These are phyloP conservation scores for Fabriciana adippe DNA, from an alignment of 2,888 invertebrate species.

Conservation along the genomic window DNA sequence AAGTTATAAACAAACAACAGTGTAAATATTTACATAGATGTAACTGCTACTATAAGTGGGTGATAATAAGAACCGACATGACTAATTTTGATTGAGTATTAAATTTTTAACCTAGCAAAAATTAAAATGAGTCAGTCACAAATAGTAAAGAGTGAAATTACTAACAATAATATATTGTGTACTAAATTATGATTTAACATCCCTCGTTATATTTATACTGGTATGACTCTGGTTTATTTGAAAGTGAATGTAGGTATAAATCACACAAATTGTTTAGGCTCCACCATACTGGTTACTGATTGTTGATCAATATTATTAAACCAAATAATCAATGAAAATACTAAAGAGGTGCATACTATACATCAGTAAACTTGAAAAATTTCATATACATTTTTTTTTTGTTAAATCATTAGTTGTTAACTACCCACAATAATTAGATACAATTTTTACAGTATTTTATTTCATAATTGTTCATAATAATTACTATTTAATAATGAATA, in stretches of 20 bases:
- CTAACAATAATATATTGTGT: too few species aligned
- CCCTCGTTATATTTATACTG: too few species aligned
- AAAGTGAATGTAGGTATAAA: too few species aligned
- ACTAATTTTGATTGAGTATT: not conserved
- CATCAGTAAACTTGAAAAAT: too few species aligned
- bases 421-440: slow-evolving; percentile 10
- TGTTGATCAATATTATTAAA: too few species aligned
- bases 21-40: slow-evolving; percentile 17
- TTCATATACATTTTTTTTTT: slow-evolving; percentile 2
- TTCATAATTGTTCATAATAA: slow-evolving; percentile 18
- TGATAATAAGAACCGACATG: not conserved
- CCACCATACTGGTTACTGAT: too few species aligned
- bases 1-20: not conserved
- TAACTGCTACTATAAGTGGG: not conserved
- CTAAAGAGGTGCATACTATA: too few species aligned
- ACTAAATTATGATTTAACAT: too few species aligned
- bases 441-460: slow-evolving; percentile 30
- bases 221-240: too few species aligned
- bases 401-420: slow-evolving; percentile 3
- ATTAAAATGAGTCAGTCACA: not conserved
- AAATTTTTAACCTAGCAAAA: not conserved
- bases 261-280: too few species aligned
- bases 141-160: too few species aligned
- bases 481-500: slow-evolving; percentile 19
- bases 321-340: too few species aligned